Evolutionary conservation across 1,140 invertebrate genomes (phyloP).

Genomic region (Brachionus angularis): DNA sequence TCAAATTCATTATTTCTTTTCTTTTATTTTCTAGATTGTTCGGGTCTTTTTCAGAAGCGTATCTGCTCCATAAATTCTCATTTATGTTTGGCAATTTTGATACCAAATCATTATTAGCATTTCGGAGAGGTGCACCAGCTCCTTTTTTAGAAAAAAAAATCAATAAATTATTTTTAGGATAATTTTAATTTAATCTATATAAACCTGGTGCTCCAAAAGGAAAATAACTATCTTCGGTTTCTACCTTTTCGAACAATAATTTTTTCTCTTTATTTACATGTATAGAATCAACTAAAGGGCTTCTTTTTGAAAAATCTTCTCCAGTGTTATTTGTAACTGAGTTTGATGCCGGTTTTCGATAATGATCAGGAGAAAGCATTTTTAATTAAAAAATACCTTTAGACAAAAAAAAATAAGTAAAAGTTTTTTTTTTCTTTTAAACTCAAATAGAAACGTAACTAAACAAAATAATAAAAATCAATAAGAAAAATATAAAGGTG

Average conservation of each 20-base stretch:
- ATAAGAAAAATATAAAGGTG: no score
- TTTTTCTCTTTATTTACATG: neutral
- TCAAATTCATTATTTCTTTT: conserved; percentile 26
- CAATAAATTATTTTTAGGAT: neutral
- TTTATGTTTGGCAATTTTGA: neutral
- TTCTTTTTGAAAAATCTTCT: neutral
- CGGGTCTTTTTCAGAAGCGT: neutral
- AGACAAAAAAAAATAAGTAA: no score
- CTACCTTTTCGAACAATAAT: neutral
- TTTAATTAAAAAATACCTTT: no score
- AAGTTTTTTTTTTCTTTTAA: no score
- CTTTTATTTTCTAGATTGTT: conserved; percentile 5
- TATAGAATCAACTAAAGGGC: neutral
- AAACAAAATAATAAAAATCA: no score
- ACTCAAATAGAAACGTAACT: no score
- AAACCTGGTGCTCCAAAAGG: neutral
- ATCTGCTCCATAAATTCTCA: neutral
- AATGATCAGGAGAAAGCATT: no score
- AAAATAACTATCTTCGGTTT: neutral
- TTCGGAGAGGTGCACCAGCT: neutral
- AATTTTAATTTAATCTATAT: neutral
- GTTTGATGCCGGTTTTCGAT: no score
- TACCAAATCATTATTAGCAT: neutral
- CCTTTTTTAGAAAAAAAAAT: neutral
- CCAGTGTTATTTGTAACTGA: no score